phyloP scores from a whole-genome alignment of 2,113 vertebrate species.

The Dunckerocampus dactyliophorus region DNA sequence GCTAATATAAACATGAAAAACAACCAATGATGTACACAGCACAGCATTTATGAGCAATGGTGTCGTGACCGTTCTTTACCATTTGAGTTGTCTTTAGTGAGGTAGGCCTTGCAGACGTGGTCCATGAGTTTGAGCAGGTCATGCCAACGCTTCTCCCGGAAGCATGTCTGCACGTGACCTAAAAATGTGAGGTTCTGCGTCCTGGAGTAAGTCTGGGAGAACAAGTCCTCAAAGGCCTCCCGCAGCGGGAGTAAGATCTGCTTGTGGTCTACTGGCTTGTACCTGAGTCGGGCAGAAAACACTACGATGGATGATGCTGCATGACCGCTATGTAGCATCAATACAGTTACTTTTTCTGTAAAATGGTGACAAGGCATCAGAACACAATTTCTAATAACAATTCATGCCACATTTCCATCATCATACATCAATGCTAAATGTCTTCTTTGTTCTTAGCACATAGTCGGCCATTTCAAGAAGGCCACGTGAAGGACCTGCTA shows the following conservation, averaged over 20 bases:
- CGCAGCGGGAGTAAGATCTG: constrained; percentile 89
- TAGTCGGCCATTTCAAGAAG: too few species aligned
- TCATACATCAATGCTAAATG: too few species aligned
- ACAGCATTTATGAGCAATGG: too few species aligned
- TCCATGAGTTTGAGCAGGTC: constrained; percentile 95
- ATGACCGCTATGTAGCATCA: neutral
- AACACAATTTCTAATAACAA: too few species aligned
- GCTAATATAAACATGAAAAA: constrained; percentile 54
- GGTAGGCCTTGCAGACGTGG: constrained; percentile 88
- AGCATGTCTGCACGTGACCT: constrained; percentile 95
- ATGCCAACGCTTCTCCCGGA: constrained; percentile 89
- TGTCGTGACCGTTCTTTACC: constrained; percentile 61
- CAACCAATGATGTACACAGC: neutral
- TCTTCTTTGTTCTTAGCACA: too few species aligned
- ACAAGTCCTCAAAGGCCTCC: constrained; percentile 93
- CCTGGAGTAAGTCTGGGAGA: constrained; percentile 91
- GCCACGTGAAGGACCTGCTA: too few species aligned
- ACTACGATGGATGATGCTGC: neutral
- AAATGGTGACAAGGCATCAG: too few species aligned
- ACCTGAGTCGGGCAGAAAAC: constrained; percentile 67
- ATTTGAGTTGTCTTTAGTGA: constrained; percentile 79
- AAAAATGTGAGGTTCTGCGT: constrained; percentile 94
- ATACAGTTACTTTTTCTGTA: too few species aligned
- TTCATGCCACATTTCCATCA: too few species aligned
- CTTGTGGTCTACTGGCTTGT: constrained; percentile 92